Base-by-base conservation (phyloP, 2,888 invertebrate species). In the Phengaris alcon region DNA sequence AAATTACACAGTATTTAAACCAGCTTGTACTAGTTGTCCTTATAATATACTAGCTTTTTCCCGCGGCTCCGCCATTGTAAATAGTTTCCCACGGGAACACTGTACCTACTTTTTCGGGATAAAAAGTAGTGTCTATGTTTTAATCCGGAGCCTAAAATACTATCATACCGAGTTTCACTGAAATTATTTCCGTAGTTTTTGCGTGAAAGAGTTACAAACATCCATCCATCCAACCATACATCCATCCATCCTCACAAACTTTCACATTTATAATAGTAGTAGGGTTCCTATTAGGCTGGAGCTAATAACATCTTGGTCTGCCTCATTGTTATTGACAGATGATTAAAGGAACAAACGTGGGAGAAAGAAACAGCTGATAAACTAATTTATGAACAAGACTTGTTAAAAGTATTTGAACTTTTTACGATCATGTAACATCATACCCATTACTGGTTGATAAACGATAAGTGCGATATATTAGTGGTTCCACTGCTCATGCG, bases 341-440 rank as follows among this genome's bases (percentile, higher is more conserved):
- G 35, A 64, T 64, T 64, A 64, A 10, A 44, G 35, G 35, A 64
- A 64, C 64, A 64, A 44, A 64, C 44, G 64, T 64, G 64, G 64
- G 35, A 64, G 44, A 64, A 64, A 64, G 35, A 64, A 12, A 48
- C 48, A 48, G 35, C 64, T 64, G 64, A 64, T 64, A 35, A 64
- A 35, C 64, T n/a, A 52, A 52, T 52, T 55, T 55, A 64, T 10
- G 64, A 44, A 44, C 64, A 22, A 22, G 64, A 64, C 64, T 64
- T 64, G 64, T 70, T 51, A 70, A 70, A 70, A 54, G 52, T 68
- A 68, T 72, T 72, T 52, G 72, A 72, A 83, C 84, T 86, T 91
- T 87, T 92, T 91, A 92, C 86, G 90, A 89, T 82, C 88, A 78
- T 88, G 89, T 88, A 89, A 90, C 87, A 85, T 86, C 89, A 89